A percentile compares a stretch with the other conserved stretches of the same genome.
Evolutionary conservation across 2,113 vertebrate genomes (phyloP).

Genomic region (Phocoena phocoena): DNA sequence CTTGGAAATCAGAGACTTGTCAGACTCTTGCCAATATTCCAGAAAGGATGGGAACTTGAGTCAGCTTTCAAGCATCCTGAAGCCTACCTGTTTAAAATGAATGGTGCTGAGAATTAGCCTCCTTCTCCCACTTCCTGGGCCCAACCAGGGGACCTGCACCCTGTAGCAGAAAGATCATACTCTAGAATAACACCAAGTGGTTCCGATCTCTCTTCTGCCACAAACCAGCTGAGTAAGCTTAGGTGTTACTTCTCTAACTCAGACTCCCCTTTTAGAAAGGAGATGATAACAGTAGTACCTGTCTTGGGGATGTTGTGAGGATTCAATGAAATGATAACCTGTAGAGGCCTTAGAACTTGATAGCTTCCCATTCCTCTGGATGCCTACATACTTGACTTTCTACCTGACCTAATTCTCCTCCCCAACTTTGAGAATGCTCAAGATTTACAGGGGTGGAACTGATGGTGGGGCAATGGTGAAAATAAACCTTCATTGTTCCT

Average conservation of each 20-base stretch:
- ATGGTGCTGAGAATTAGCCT: neutral
- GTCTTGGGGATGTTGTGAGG: neutral
- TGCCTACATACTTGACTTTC: neutral
- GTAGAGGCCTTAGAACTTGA: neutral
- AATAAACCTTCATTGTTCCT: neutral
- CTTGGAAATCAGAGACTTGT: slow-evolving; percentile 65
- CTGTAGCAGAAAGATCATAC: neutral
- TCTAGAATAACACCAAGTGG: neutral
- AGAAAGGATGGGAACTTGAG: neutral
- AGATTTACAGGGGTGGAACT: neutral
- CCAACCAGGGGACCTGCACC: neutral
- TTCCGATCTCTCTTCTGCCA: neutral
- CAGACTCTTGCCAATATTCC: slow-evolving; percentile 28
- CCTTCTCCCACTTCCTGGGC: neutral
- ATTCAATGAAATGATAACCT: neutral
- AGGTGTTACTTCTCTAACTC: neutral
- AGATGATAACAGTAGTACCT: neutral
- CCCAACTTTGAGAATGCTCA: neutral
- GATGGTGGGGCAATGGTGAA: neutral
- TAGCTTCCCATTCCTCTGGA: neutral
- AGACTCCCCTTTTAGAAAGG: neutral
- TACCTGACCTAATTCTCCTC: neutral
- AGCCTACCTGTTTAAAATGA: neutral
- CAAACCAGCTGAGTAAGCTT: slow-evolving; percentile 25
- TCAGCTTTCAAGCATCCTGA: neutral